Conservation (phyloP, 2,888 invertebrate genomes). For the Willowsia nigromaculata region DNA sequence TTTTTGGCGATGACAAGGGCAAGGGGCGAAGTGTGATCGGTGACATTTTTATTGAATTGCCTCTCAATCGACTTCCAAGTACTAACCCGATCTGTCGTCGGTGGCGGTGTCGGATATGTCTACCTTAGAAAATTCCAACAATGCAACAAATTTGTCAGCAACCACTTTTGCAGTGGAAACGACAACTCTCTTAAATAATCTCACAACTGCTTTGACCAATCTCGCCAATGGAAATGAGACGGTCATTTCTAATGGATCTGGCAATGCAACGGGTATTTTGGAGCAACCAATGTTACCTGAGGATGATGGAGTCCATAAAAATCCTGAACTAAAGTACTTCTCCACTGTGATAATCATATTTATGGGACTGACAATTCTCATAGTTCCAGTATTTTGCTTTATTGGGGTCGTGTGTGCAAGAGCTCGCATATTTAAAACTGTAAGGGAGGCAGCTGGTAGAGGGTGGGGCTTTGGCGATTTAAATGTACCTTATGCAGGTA, state of each 20-base stretch:
- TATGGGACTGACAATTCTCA: constrained; percentile 71
- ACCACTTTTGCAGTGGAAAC: constrained; percentile 36
- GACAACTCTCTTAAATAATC: constrained; percentile 57
- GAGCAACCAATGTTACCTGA: constrained; percentile 47
- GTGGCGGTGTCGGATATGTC: background rate
- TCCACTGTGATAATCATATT: constrained; percentile 73
- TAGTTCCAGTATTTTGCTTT: constrained; percentile 73
- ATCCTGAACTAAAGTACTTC: constrained; percentile 60
- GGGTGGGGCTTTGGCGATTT: constrained; percentile 48
- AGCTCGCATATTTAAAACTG: constrained; percentile 64
- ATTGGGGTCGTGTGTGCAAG: constrained; percentile 67
- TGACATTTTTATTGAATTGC: background rate
- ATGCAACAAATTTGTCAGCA: background rate
- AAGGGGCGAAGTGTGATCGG: background rate
- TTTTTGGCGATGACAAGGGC: background rate
- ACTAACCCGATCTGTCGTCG: background rate
- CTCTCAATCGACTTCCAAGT: background rate
- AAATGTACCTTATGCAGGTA: constrained; percentile 72
- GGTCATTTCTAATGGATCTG: background rate
- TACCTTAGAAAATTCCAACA: background rate
- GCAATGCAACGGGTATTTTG: background rate
- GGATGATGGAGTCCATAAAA: constrained; percentile 47
- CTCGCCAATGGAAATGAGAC: background rate
- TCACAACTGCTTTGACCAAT: constrained; percentile 9
- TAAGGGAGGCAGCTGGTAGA: constrained; percentile 44